phyloP scores from a whole-genome alignment of 2,113 vertebrate genomes.

The Varanus salvator region DNA sequence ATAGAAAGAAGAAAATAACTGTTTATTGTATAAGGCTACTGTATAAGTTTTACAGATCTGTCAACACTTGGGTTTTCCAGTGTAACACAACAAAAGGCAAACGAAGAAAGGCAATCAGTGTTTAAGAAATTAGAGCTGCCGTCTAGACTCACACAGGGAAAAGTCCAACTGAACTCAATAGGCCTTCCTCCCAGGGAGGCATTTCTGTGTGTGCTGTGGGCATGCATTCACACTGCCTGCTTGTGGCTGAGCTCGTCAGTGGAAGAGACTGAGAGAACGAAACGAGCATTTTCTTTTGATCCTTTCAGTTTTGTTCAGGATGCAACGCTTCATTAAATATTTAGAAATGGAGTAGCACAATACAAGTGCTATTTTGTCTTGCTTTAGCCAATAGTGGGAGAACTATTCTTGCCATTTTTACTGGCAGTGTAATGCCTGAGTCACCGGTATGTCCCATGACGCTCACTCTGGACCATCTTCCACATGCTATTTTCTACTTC shows the following conservation, averaged over 20 bases:
- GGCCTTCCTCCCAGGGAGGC: not conserved
- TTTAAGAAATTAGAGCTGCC: not conserved
- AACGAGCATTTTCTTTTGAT: not conserved
- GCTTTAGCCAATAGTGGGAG: not conserved
- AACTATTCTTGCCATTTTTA: too few relatives aligned
- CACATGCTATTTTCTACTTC: too few relatives aligned
- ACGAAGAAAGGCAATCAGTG: not conserved
- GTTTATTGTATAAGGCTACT: not conserved
- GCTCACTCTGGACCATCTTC: too few relatives aligned
- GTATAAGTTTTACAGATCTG: not conserved
- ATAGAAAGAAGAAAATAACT: not conserved
- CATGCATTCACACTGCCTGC: not conserved
- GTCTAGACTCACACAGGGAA: not conserved
- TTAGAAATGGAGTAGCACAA: not conserved
- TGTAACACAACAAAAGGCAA: not conserved
- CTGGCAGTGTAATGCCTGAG: too few relatives aligned
- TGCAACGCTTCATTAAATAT: not conserved
- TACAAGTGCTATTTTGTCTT: not conserved
- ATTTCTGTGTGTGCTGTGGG: not conserved
- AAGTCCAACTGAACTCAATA: not conserved
- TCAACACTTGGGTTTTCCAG: not conserved
- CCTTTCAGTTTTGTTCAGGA: not conserved
- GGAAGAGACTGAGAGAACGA: not conserved
- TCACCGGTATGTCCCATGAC: too few relatives aligned
- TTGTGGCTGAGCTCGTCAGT: not conserved